Evolutionary conservation across 2,888 invertebrate species (phyloP).

Genomic region (Andricus quercusramuli): DNA sequence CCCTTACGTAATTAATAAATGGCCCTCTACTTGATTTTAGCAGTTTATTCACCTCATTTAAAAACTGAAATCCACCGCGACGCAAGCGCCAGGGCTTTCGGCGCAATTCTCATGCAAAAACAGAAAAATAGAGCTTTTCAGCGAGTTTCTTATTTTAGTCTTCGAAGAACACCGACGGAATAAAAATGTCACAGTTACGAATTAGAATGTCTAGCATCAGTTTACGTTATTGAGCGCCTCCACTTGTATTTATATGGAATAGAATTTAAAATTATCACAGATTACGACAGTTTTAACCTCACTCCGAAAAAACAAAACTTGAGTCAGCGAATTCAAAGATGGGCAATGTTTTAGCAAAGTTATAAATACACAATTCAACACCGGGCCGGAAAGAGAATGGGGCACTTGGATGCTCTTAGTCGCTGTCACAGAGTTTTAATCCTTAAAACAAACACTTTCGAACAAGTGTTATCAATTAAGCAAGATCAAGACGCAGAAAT

Average conservation of each 20-base stretch:
- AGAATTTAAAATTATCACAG: constrained; percentile 63
- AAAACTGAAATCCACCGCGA: too few relatives aligned
- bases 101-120: constrained; percentile 67
- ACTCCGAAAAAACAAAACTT: constrained; percentile 63
- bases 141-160: constrained; percentile 65
- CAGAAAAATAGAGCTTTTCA: constrained; percentile 53
- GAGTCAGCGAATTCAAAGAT: constrained; percentile 62
- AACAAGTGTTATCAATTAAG: constrained; percentile 43
- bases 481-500: too few relatives aligned
- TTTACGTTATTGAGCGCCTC: constrained; percentile 60
- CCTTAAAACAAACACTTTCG: constrained; percentile 51
- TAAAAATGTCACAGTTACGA: constrained; percentile 60
- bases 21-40: too few relatives aligned
- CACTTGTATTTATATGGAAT: constrained; percentile 60
- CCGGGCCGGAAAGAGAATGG: constrained; percentile 2
- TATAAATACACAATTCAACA: constrained; percentile 55
- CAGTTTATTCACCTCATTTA: too few relatives aligned
- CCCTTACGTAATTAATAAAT: too few relatives aligned
- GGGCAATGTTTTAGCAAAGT: constrained; percentile 57
- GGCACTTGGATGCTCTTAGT: constrained; percentile 54
- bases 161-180: constrained; percentile 59
- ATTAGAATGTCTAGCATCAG: constrained; percentile 59
- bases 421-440: constrained; percentile 50
- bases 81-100: constrained; percentile 63
- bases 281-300: constrained; percentile 63